phyloP scores from a whole-genome alignment of 92 coral and sea anemone species.

The Porites evermanni region DNA sequence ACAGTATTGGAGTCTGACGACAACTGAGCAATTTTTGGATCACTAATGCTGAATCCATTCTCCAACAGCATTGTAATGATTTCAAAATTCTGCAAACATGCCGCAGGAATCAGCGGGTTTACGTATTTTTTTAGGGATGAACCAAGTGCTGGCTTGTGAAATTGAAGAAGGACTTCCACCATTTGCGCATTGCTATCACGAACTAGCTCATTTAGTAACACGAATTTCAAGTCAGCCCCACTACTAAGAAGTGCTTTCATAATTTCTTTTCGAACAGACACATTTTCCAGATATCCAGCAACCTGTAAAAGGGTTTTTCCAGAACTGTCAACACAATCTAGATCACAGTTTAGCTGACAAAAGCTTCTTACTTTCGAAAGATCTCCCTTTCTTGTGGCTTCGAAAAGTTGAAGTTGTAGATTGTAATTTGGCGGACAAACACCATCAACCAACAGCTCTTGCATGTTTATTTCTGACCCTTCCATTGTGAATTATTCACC shows the following conservation, averaged over 20 bases:
- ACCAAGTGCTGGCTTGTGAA: not conserved
- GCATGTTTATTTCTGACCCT: not conserved
- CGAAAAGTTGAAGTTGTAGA: conserved; percentile 12
- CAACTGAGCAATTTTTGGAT: conserved; percentile 6
- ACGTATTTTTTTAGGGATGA: conserved; percentile 6
- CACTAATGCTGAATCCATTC: conserved; percentile 37
- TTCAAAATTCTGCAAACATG: conserved; percentile 48
- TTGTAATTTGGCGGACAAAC: not conserved
- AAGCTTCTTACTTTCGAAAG: conserved; percentile 4
- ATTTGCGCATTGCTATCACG: conserved; percentile 35
- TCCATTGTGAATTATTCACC: conserved; percentile 2
- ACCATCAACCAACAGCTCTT: conserved; percentile 10
- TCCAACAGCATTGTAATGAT: conserved; percentile 44
- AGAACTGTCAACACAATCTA: conserved; percentile 48
- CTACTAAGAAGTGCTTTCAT: conserved; percentile 18
- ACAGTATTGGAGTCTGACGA: not conserved
- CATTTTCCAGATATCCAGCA: conserved; percentile 31
- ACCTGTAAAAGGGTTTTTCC: conserved; percentile 47
- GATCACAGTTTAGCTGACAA: not conserved
- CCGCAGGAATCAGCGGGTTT: conserved; percentile 55
- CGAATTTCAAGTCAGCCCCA: conserved; percentile 57
- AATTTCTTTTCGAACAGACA: conserved; percentile 31
- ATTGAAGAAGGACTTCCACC: conserved; percentile 39
- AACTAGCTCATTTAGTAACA: conserved; percentile 54
- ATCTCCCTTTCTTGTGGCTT: conserved; percentile 12